These are phyloP conservation scores for Melitaea cinxia DNA, from an alignment of 1,140 invertebrate species.

Conservation along the genomic window DNA sequence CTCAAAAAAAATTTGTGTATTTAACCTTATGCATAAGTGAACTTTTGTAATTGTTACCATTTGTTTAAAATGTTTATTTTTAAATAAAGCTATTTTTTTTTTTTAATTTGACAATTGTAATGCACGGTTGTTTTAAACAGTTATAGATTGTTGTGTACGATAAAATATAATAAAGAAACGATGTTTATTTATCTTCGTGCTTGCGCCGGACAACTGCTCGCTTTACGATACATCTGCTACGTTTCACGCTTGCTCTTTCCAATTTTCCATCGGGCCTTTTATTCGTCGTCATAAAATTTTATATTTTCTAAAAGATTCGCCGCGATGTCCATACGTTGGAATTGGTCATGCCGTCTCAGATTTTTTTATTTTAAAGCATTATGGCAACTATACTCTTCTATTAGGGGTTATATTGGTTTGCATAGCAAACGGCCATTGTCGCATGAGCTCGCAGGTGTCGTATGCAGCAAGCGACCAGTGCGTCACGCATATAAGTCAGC, in stretches of 20 bases:
- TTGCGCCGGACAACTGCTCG: slow-evolving; percentile 38
- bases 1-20: too few relatives aligned
- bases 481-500: slow-evolving; percentile 63
- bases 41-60: too few relatives aligned
- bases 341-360: slow-evolving; percentile 71
- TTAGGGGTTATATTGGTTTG: slow-evolving; percentile 2
- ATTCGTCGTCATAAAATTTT: slow-evolving; percentile 70
- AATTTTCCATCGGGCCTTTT: slow-evolving; percentile 71
- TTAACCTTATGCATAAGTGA: too few relatives aligned
- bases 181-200: slow-evolving; percentile 56
- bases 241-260: slow-evolving; percentile 76
- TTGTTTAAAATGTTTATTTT: too few relatives aligned
- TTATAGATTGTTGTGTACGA: slow-evolving; percentile 17
- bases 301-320: slow-evolving; percentile 68
- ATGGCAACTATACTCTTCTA: slow-evolving; percentile 28
- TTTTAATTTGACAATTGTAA: neutral
- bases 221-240: slow-evolving; percentile 70
- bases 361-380: slow-evolving; percentile 34
- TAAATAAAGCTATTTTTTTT: neutral
- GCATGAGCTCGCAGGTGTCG: slow-evolving; percentile 44
- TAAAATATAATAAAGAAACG: slow-evolving; percentile 26
- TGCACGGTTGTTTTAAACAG: neutral
- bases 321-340: slow-evolving; percentile 51
- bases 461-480: slow-evolving; percentile 46
- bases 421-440: slow-evolving; percentile 1